Conservation (phyloP, 2,797 vertebrate species). For the Lutjanus argentimaculatus region DNA sequence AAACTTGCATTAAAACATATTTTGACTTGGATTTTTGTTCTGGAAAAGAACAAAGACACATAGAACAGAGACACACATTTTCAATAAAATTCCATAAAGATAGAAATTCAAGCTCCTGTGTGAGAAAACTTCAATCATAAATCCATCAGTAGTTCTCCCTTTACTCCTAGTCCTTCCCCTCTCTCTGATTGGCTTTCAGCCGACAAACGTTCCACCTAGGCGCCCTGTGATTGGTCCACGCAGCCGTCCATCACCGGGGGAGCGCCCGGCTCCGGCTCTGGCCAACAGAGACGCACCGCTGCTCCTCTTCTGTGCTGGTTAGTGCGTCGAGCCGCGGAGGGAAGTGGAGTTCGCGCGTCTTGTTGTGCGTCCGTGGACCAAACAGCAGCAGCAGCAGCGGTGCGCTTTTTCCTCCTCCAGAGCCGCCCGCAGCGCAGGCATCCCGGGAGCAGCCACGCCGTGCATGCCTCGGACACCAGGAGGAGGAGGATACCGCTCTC, state of each 20-base stretch:
- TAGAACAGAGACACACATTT: neutral
- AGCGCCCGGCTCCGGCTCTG: constrained; percentile 37
- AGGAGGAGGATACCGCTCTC: constrained; percentile 51
- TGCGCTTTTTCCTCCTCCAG: constrained; percentile 55
- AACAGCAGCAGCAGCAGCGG: constrained; percentile 50
- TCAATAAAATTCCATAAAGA: neutral
- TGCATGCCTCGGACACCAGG: constrained; percentile 64
- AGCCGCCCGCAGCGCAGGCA: constrained; percentile 30
- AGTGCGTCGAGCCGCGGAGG: constrained; percentile 72
- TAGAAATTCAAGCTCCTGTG: constrained; percentile 1
- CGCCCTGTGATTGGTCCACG: constrained; percentile 67
- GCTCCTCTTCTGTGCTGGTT: constrained; percentile 52
- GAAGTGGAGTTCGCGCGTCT: constrained; percentile 65
- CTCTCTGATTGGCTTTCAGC: constrained; percentile 55
- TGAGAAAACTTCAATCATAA: constrained; percentile 34
- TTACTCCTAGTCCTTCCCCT: constrained; percentile 23
- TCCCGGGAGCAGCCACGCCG: constrained; percentile 47
- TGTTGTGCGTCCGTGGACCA: constrained; percentile 66
- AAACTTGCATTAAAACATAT: neutral
- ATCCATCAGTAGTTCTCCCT: constrained; percentile 41
- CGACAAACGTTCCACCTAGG: constrained; percentile 8
- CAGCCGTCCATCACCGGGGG: constrained; percentile 36
- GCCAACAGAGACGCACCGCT: constrained; percentile 64
- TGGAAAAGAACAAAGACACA: too few relatives aligned
- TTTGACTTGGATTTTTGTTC: rapidly evolving